Evolutionary conservation across 2,888 invertebrate genomes (phyloP), one percentile per base, ranked within the genome.

Genomic region (Pedicia rivosa): DNA sequence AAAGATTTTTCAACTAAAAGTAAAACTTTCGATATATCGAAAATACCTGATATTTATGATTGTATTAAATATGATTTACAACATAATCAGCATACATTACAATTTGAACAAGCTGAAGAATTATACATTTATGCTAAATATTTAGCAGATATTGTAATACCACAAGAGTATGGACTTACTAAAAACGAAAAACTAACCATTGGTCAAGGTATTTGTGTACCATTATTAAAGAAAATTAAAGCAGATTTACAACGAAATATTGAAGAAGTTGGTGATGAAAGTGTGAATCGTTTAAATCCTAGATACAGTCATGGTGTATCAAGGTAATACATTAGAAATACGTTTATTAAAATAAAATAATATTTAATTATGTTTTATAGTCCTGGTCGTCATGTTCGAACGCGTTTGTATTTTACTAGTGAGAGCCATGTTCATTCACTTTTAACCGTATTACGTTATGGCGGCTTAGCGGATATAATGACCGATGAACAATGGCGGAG

Each of bases 351-450:
- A n/a, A n/a, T n/a, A n/a, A n/a, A n/a, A n/a, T n/a, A n/a, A n/a
- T n/a, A n/a, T n/a, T n/a, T n/a, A n/a, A n/a, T n/a, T n/a, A n/a
- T n/a, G n/a, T n/a, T n/a, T n/a, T n/a, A n/a, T 27, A 92, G 94
- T 51, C 98, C 98, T 17, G 92, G 95, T 31, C 71, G 98, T 29
- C 97, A 98, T 66, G 98, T 98, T 17, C 73, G 97, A 44, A 98
- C 97, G 6, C 74, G 98, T n/a, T 70, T 99, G 28, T 99, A 99
- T 66, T 99, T 98, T 62, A 99, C 98, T 3, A 95, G 94, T 58
- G 98, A 98, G 67, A 92, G 92, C 56, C 98, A 99, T 64, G 91
- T 98, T 43, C 98, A 99, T 64, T 97, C 95, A 8, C 65, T 99
- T 43, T 74, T 99, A 44, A 97, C 95, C 3, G 87, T 97, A 40